Percentiles rank a stretch among this genome's conserved stretches.
phyloP scores from a whole-genome alignment of 2,113 vertebrate species.

The Oenanthe melanoleuca region DNA sequence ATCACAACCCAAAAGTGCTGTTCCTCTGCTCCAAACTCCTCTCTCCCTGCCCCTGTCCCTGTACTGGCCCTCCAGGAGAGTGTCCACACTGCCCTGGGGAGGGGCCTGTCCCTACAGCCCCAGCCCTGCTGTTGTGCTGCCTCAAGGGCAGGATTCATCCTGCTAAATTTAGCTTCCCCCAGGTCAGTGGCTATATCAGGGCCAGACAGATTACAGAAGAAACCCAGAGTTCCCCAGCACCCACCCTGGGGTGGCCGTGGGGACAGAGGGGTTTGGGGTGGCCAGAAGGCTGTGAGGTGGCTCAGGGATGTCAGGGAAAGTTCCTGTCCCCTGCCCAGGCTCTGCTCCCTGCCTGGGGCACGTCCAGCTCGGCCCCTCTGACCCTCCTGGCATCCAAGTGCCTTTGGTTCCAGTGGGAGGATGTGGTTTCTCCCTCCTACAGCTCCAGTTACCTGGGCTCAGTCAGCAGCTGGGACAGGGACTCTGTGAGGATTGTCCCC shows the following conservation, averaged over 20 bases:
- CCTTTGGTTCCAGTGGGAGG: background rate
- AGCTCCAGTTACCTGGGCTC: background rate
- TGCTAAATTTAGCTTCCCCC: background rate
- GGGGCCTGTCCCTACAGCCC: background rate
- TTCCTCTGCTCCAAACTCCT: background rate
- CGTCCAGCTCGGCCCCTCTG: background rate
- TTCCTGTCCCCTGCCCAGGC: background rate
- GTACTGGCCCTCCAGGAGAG: background rate
- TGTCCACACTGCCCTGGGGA: background rate
- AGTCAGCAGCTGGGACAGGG: background rate
- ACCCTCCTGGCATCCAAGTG: background rate
- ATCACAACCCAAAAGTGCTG: rapidly evolving
- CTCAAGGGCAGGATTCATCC: conserved; percentile 18
- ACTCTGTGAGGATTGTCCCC: background rate
- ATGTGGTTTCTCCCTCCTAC: background rate
- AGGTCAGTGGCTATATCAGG: background rate
- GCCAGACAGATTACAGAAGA: background rate
- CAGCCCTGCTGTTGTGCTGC: rapidly evolving
- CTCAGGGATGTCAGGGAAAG: background rate
- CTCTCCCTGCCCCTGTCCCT: rapidly evolving
- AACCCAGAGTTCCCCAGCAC: background rate
- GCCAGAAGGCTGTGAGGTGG: rapidly evolving
- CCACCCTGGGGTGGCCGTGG: background rate
- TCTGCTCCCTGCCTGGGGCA: background rate
- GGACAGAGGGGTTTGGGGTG: background rate